phyloP scores from a whole-genome alignment of 2,113 vertebrate genomes.

The Seriola dumerili region DNA sequence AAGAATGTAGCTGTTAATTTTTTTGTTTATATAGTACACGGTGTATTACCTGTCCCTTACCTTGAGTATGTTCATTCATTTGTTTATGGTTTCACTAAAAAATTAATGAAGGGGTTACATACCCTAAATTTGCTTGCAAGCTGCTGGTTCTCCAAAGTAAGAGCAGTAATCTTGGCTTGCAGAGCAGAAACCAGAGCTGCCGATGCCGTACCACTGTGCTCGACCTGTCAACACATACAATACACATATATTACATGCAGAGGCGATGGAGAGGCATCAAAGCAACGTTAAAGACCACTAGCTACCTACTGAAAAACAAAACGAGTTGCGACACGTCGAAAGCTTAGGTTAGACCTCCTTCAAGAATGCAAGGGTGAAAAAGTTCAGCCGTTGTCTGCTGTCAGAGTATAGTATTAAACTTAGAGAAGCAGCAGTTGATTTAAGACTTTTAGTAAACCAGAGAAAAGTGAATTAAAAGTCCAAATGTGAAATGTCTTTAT shows the following conservation, averaged over 20 bases:
- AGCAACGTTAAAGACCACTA: constrained; percentile 68
- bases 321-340: constrained; percentile 69
- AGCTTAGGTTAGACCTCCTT: constrained; percentile 67
- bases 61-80: background rate
- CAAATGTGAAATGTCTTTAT: background rate
- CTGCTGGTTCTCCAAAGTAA: constrained; percentile 94
- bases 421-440: constrained; percentile 6
- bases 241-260: constrained; percentile 36
- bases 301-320: constrained; percentile 69
- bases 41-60: background rate
- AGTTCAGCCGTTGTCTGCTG: constrained; percentile 34
- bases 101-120: constrained; percentile 15
- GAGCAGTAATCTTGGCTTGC: constrained; percentile 92
- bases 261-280: constrained; percentile 53
- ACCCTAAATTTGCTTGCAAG: constrained; percentile 93
- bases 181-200: constrained; percentile 88
- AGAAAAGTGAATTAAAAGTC: background rate
- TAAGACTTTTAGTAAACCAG: background rate
- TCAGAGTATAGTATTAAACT: constrained; percentile 3
- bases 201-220: constrained; percentile 79
- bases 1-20: background rate
- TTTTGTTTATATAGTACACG: background rate
- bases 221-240: constrained; percentile 80
- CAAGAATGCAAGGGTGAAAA: constrained; percentile 73
- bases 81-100: constrained; percentile 9